These are phyloP conservation scores for Ditylenchus weischeri DNA, from an alignment of 2,888 invertebrate species.

Conservation along the genomic window DNA sequence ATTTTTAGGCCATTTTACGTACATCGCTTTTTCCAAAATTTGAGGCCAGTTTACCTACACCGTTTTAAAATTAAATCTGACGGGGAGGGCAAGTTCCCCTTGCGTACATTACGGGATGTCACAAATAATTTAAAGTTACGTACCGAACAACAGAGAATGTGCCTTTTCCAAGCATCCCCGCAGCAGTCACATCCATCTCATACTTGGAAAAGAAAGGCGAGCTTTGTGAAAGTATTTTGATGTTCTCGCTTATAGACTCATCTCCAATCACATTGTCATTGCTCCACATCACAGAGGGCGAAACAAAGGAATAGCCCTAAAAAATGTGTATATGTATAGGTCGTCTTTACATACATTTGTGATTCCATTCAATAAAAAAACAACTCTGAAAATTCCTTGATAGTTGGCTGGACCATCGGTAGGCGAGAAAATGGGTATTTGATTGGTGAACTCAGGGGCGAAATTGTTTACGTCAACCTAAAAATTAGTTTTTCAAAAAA, in stretches of 20 bases:
- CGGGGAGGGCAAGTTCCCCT: no score
- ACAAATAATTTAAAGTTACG: no score
- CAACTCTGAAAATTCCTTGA: slow-evolving; percentile 46
- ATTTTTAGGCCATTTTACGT: no score
- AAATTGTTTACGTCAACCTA: slow-evolving; percentile 90
- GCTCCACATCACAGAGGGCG: slow-evolving; percentile 80
- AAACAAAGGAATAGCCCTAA: slow-evolving; percentile 88
- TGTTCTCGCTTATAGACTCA: slow-evolving; percentile 61
- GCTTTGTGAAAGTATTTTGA: slow-evolving; percentile 64
- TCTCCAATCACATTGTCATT: slow-evolving; percentile 70
- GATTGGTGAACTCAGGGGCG: slow-evolving; percentile 89
- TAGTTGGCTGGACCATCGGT: slow-evolving; percentile 74
- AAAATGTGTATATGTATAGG: slow-evolving; percentile 41
- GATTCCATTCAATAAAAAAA: slow-evolving; percentile 1
- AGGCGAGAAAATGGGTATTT: slow-evolving; percentile 85
- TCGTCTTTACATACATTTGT: no score
- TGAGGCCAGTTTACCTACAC: no score
- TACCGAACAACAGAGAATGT: slow-evolving; percentile 78
- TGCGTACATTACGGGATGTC: no score
- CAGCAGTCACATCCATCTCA: slow-evolving; percentile 69
- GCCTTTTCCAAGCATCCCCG: slow-evolving; percentile 78
- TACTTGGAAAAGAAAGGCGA: slow-evolving; percentile 83
- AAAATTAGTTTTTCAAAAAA: slow-evolving; percentile 4
- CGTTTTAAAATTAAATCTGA: no score
- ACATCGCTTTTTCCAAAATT: no score